Percentiles rank a stretch among this genome's conserved stretches.
Conservation (phyloP, 2,888 invertebrate species). For the Hartigia nigra region DNA sequence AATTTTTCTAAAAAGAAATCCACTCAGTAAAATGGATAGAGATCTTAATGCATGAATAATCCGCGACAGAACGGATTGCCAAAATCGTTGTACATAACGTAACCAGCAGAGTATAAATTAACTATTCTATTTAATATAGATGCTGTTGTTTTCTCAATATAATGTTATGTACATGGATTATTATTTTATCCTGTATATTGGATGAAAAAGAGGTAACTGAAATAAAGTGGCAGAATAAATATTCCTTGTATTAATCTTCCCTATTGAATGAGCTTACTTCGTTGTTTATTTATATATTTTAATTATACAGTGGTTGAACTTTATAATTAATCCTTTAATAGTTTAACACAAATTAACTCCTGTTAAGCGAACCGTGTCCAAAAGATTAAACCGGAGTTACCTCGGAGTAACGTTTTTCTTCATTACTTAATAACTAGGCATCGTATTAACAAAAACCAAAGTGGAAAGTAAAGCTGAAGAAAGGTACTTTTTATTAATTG, state of each 20-base stretch:
- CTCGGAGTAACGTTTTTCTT: no score
- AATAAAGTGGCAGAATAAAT: conserved; percentile 32
- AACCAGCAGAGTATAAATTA: conserved; percentile 45
- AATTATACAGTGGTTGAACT: not conserved
- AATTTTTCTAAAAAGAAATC: not conserved
- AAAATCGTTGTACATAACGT: conserved; percentile 38
- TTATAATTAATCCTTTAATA: no score
- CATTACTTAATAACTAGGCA: no score
- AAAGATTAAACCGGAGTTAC: no score
- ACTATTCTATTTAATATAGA: conserved; percentile 28
- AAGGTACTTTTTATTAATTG: no score
- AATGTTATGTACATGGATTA: conserved; percentile 53
- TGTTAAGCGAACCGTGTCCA: no score
- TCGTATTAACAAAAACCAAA: no score
- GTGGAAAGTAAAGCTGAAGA: no score
- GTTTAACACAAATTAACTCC: no score
- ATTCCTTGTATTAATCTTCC: not conserved
- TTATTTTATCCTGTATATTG: conserved; percentile 39
- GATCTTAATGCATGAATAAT: not conserved
- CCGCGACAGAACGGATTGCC: not conserved
- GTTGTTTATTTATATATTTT: not conserved
- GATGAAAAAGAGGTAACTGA: conserved; percentile 27
- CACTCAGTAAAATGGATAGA: not conserved
- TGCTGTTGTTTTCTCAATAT: conserved; percentile 51
- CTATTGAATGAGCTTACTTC: not conserved